Percentiles rank a stretch among this genome's conserved stretches.
Conservation (phyloP, 2,797 vertebrate genomes). For the Alcedo atthis region DNA sequence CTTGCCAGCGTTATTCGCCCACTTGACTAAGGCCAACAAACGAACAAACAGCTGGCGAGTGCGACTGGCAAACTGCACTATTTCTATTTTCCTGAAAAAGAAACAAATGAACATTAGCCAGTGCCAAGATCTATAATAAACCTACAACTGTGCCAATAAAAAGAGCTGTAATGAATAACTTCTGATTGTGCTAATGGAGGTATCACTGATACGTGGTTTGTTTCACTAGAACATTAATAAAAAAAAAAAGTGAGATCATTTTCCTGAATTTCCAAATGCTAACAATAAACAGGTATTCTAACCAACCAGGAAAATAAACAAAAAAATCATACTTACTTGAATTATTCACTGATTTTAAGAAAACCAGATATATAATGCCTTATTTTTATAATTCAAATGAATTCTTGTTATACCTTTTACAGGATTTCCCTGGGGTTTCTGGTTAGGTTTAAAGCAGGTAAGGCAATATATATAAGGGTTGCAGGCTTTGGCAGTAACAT, state of each 20-base stretch:
- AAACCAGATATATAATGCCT: neutral
- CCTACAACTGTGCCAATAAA: neutral
- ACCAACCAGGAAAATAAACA: neutral
- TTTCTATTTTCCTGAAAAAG: conserved; percentile 95
- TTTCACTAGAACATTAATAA: neutral
- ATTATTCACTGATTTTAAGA: neutral
- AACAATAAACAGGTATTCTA: neutral
- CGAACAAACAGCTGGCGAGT: conserved; percentile 97
- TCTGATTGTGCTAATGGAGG: neutral
- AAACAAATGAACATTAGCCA: neutral
- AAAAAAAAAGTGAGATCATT: neutral
- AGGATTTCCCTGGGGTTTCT: neutral
- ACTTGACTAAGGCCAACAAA: conserved; percentile 94
- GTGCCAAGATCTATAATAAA: neutral
- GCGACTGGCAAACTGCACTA: conserved; percentile 97
- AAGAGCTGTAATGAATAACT: neutral
- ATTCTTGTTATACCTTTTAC: neutral
- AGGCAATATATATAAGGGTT: neutral
- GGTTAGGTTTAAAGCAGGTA: neutral
- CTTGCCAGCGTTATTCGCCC: conserved; percentile 98
- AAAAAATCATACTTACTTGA: neutral
- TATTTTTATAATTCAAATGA: neutral
- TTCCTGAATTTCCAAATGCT: neutral
- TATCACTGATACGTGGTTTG: neutral
- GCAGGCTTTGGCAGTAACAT: neutral